A percentile compares a stretch with the other conserved stretches of the same genome.
Evolutionary conservation across 1,140 invertebrate genomes (phyloP).

Genomic region (Mesaphorura yosii): DNA sequence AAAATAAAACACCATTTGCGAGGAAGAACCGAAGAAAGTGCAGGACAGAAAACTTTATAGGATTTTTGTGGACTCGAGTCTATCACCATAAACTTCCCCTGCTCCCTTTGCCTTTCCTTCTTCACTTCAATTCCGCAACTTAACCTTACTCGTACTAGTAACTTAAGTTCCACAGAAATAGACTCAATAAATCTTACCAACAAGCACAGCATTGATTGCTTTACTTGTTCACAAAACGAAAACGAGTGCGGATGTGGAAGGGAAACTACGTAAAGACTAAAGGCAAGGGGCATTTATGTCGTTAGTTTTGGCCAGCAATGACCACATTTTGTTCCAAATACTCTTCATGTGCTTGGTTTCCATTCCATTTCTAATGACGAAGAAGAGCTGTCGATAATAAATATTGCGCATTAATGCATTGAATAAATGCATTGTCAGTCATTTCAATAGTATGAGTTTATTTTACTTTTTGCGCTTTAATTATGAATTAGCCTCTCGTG

Average conservation of each 20-base stretch:
- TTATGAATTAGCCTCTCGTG: too few relatives aligned
- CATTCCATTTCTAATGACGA: not conserved
- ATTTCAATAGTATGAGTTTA: not conserved
- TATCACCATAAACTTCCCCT: conserved; percentile 12
- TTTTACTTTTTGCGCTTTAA: not conserved
- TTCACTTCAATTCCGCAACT: not conserved
- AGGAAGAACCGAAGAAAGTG: too few relatives aligned
- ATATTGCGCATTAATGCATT: not conserved
- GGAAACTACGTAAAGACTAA: too few relatives aligned
- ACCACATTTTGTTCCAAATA: too few relatives aligned
- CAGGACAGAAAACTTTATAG: conserved; percentile 10
- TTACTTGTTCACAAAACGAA: too few relatives aligned
- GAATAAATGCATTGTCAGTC: not conserved
- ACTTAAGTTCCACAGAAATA: conserved; percentile 13
- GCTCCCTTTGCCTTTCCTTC: not conserved
- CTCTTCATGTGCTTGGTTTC: too few relatives aligned
- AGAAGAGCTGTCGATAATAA: not conserved
- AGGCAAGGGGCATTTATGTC: too few relatives aligned
- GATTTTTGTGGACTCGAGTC: conserved; percentile 13
- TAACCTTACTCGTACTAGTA: conserved; percentile 4
- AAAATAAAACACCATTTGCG: too few relatives aligned
- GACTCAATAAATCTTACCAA: conserved; percentile 12
- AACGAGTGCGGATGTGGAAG: too few relatives aligned
- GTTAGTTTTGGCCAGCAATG: too few relatives aligned
- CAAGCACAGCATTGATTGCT: too few relatives aligned